Evolutionary conservation across 2,113 vertebrate genomes (phyloP).

Genomic region (Carassius carassius): DNA sequence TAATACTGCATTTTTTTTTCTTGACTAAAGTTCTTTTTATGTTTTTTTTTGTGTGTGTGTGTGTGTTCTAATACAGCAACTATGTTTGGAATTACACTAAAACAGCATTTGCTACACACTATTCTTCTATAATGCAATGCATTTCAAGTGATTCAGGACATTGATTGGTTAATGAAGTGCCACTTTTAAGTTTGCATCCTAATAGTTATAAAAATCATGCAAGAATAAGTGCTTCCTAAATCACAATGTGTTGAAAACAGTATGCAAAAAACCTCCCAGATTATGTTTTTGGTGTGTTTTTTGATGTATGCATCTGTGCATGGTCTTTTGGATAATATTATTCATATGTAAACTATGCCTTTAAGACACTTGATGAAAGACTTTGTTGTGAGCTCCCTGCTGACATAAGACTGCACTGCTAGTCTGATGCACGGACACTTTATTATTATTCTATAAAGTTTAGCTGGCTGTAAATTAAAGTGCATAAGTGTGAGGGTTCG

Average conservation of each 20-base stretch:
- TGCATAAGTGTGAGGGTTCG: background rate
- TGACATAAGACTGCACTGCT: background rate
- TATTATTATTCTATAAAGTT: conserved; percentile 48
- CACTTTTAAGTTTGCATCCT: no score
- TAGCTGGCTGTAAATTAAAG: conserved; percentile 51
- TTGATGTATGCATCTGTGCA: background rate
- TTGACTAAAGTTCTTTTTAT: no score
- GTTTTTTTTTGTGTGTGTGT: no score
- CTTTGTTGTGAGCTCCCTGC: background rate
- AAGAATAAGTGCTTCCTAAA: no score
- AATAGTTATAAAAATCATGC: no score
- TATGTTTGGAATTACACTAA: no score
- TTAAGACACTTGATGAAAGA: conserved; percentile 1
- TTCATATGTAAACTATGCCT: background rate
- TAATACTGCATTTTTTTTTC: no score
- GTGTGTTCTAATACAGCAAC: background rate
- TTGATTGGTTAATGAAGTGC: background rate
- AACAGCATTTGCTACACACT: background rate
- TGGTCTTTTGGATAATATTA: background rate
- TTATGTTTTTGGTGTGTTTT: no score
- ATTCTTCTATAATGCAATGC: background rate
- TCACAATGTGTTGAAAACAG: no score
- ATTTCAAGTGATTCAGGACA: background rate
- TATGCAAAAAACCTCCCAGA: background rate
- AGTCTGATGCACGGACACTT: background rate